Evolutionary conservation across 2,797 vertebrate species (phyloP).

Genomic region (Helicolenus hilgendorfi): DNA sequence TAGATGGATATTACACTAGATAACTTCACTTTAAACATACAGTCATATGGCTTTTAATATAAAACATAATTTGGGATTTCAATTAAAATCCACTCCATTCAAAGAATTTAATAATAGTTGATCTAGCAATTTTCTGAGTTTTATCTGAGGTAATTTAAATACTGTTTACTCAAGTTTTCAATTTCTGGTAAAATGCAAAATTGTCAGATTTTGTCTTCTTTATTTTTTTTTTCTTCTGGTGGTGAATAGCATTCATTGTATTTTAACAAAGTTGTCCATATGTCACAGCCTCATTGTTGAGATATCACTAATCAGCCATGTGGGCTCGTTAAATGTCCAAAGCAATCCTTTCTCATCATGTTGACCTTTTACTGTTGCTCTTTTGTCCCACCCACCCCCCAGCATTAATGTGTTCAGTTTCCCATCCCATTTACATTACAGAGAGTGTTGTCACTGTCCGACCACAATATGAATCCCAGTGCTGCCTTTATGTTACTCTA

Average conservation of each 20-base stretch:
- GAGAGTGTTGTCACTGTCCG: background rate
- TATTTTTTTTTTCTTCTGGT: too few relatives aligned
- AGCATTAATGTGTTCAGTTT: background rate
- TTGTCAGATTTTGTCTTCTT: background rate
- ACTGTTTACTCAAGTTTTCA: background rate
- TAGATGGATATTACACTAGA: background rate
- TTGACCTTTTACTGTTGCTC: slow-evolving; percentile 5
- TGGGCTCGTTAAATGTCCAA: background rate
- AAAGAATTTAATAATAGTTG: background rate
- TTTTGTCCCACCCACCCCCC: background rate
- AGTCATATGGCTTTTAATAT: background rate
- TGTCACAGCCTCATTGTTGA: background rate
- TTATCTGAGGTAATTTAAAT: background rate
- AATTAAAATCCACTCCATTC: background rate
- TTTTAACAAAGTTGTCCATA: background rate
- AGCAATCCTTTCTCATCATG: background rate
- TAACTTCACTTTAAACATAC: background rate
- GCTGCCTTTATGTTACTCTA: slow-evolving; percentile 7
- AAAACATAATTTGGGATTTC: background rate
- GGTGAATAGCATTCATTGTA: background rate
- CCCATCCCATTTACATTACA: background rate
- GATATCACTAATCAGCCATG: background rate
- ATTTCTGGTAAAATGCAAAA: background rate
- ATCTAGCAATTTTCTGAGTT: background rate
- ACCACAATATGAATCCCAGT: background rate